Base-by-base conservation (phyloP, 2,797 vertebrate genomes). In the Notolepis coatsorum region DNA sequence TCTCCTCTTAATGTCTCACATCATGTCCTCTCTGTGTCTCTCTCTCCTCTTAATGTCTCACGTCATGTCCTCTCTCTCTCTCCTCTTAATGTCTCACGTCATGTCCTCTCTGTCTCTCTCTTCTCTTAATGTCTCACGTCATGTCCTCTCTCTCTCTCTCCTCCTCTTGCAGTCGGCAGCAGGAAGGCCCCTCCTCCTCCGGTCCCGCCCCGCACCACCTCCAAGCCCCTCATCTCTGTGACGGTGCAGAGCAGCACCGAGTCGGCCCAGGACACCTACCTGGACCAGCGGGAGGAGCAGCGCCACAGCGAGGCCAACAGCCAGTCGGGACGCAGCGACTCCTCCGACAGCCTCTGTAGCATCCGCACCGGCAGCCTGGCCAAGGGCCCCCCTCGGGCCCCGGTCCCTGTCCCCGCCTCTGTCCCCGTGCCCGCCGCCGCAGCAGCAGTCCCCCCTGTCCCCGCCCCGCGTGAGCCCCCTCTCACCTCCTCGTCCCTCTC, bases 171-270 rank as follows among this genome's bases (percentile, higher is more conserved):
- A 96, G 95, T 94, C 88, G 63, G 75, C 83, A 88, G 60, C 94
- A 98, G 96, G 90, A 98, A 97, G 72, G 89, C 87, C 68, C 96
- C 97, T 15, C 97, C 97, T 15, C 97, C 97, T 69, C 97, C 98
- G 0, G 94, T 99, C 69, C 97, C 97, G 46, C 98, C 98, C 21
- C 96, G 97, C 55, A 96, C 92, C 86, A 94, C 96, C 12, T 96
- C 96, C 66, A 99, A 99, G 87, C 98, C 97, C 39, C 95, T 96
- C 86, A 98, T 99, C 91, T 96, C 96, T 2, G 96, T 99, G 90
- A 99, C 97, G 0, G 88, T 98, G 78, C 98, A 99, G 91, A 99
- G 98, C 93, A 99, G 98, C 89, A 99, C 98, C 0, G 98, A 99
- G 78, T 99, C 98, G 0, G 97, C 97, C 4, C 98, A 99, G 87